A percentile compares a stretch with the other conserved stretches of the same genome.
phyloP scores from a whole-genome alignment of 1,140 invertebrate genomes.

The Penaeus chinensis region DNA sequence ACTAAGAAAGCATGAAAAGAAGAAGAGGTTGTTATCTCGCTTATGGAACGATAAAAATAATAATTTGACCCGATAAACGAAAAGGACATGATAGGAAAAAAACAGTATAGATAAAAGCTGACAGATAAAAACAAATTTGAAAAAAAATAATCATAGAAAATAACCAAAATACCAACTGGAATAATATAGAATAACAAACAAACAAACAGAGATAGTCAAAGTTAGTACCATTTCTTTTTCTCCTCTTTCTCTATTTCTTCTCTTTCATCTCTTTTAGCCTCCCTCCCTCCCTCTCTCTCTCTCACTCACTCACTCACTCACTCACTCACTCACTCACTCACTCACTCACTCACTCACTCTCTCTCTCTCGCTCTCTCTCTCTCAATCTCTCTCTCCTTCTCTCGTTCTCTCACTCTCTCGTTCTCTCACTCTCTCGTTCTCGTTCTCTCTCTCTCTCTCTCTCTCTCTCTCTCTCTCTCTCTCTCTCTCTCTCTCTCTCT shows the following conservation, averaged over 20 bases:
- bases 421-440: not conserved
- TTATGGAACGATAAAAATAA: not conserved
- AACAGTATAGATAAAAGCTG: not conserved
- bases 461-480: slow-evolving; percentile 32
- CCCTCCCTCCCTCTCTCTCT: not conserved
- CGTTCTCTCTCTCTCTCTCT: not conserved
- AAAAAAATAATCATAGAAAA: not conserved
- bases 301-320: not conserved
- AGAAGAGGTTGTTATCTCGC: not conserved
- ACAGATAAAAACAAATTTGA: not conserved
- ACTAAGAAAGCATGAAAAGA: not conserved
- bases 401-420: not conserved
- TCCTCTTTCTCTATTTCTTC: not conserved
- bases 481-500: slow-evolving; percentile 26
- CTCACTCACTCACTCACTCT: slow-evolving; percentile 12
- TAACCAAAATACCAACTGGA: not conserved
- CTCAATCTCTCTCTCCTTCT: no score
- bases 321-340: slow-evolving; percentile 34
- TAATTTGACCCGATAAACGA: not conserved
- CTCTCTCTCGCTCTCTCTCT: slow-evolving; percentile 26
- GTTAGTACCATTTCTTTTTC: not conserved
- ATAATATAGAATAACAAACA: not conserved
- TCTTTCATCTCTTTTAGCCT: not conserved
- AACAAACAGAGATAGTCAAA: not conserved
- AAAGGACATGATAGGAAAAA: not conserved